These are phyloP conservation scores for Atta cephalotes DNA, from an alignment of 1,140 invertebrate genomes.

Conservation along the genomic window DNA sequence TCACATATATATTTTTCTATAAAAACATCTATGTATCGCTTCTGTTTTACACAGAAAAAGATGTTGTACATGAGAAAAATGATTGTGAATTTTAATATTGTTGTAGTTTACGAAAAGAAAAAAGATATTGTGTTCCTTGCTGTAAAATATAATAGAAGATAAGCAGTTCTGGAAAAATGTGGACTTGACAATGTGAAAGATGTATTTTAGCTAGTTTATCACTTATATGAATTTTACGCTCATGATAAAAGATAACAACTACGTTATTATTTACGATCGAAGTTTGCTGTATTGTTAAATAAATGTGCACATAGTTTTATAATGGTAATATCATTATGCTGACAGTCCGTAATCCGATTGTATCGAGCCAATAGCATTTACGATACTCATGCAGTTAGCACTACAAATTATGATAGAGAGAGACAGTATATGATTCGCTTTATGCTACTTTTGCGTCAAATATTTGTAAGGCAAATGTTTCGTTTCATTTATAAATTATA, in stretches of 20 bases:
- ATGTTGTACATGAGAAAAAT: slow-evolving; percentile 16
- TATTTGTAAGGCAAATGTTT: slow-evolving; percentile 16
- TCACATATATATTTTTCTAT: neutral
- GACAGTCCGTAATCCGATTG: slow-evolving; percentile 4
- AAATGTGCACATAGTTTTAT: slow-evolving; percentile 32
- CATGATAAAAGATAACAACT: neutral
- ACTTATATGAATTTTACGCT: slow-evolving; percentile 27
- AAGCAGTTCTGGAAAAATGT: slow-evolving; percentile 15
- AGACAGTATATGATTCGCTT: neutral
- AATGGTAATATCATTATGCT: neutral
- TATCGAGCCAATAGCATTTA: slow-evolving; percentile 18
- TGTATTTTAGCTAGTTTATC: slow-evolving; percentile 1
- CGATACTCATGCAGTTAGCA: neutral
- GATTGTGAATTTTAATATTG: slow-evolving; percentile 12
- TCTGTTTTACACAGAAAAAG: neutral
- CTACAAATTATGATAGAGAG: slow-evolving; percentile 5
- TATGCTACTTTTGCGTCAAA: slow-evolving; percentile 15
- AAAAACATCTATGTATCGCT: slow-evolving; percentile 15
- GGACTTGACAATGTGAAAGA: slow-evolving; percentile 10
- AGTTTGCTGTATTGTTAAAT: slow-evolving; percentile 16
- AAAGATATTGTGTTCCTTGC: neutral
- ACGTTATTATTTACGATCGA: slow-evolving; percentile 19
- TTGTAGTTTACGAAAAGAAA: neutral
- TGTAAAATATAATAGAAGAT: slow-evolving; percentile 19
- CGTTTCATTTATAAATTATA: slow-evolving; percentile 29